Evolutionary conservation across 1,140 invertebrate species (phyloP), one percentile per base, ranked within the genome.

Genomic region (Euwallacea fornicatus): DNA sequence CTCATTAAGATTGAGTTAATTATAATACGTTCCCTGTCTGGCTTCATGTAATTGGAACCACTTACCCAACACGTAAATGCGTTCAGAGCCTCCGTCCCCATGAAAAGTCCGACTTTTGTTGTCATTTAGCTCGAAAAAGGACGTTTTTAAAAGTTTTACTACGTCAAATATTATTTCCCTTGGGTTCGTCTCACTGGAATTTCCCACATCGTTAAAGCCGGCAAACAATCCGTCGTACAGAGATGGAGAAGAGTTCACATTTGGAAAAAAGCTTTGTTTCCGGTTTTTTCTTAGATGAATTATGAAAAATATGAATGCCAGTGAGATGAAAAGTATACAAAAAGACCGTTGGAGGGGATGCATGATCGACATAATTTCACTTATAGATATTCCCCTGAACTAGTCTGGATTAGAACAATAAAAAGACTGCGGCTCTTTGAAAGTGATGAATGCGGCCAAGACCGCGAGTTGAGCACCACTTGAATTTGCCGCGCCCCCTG

Each of bases 371-470:
- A 63, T 46, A 41, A 7, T 41, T 61, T 50, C 9, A 11, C 13
- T 50, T 50, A 2, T 50, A 50, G 13, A 50, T 50, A 13, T 50
- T 2, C 7, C 9, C 46, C 46, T 13, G 46, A 33, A 33, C 46
- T 50, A 16, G 10, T 58, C 9, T 21, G 21, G 10, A 16, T 64
- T 64, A 65, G 33, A 55, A 41, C 63, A 65, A 54, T 42, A 65
- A 65, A 65, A 65, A 65, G 63, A 65, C 63, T 65, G 63, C 53
- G 15, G 63, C 50, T 43, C 47, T 65, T 65, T 65, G 42, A 50
- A 65, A 53, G 54, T 65, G 54, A 53, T 65, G 63, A 65, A 65
- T 65, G 13, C 15, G 6, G 46, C 47, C 33, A 54, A 50, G n/a
- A 15, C 21, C 21, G 10, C n/a, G 21, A 9, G n/a, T 58, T 33